Conservation (phyloP, 2,113 vertebrate species). For the Abramis brama region DNA sequence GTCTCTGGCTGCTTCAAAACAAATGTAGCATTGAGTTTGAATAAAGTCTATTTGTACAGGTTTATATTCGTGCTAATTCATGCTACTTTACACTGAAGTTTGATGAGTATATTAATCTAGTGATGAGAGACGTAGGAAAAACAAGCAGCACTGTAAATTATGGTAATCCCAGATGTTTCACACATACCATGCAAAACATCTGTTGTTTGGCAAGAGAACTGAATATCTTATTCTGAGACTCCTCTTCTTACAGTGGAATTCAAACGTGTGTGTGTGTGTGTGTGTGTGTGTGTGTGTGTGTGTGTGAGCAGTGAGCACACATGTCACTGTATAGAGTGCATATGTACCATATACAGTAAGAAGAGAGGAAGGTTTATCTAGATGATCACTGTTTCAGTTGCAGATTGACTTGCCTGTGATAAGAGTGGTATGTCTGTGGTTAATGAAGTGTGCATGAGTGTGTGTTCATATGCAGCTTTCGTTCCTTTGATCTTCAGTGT, state of each 20-base stretch:
- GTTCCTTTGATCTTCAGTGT: slow-evolving; percentile 3
- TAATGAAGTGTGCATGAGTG: slow-evolving; percentile 24
- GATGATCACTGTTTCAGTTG: neutral
- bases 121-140: slow-evolving; percentile 27
- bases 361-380: slow-evolving; percentile 11
- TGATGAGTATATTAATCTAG: slow-evolving; percentile 31
- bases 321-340: neutral
- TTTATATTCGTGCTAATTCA: neutral
- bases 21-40: neutral
- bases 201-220: slow-evolving; percentile 32
- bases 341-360: slow-evolving; percentile 7
- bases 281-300: neutral
- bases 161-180: slow-evolving; percentile 8
- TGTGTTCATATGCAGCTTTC: slow-evolving; percentile 12
- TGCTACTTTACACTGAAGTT: slow-evolving; percentile 5
- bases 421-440: slow-evolving; percentile 24
- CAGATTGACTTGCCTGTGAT: slow-evolving; percentile 4
- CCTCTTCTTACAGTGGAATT: slow-evolving; percentile 13
- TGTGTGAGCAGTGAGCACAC: neutral
- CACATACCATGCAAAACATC: slow-evolving; percentile 27
- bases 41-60: neutral
- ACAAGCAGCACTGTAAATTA: slow-evolving; percentile 20
- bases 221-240: slow-evolving; percentile 26
- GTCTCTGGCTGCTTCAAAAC: neutral
- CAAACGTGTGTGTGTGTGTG: neutral